Percentiles rank a stretch among this genome's conserved stretches.
Evolutionary conservation across 2,113 vertebrate species (phyloP).

Genomic region (Elephas maximus): DNA sequence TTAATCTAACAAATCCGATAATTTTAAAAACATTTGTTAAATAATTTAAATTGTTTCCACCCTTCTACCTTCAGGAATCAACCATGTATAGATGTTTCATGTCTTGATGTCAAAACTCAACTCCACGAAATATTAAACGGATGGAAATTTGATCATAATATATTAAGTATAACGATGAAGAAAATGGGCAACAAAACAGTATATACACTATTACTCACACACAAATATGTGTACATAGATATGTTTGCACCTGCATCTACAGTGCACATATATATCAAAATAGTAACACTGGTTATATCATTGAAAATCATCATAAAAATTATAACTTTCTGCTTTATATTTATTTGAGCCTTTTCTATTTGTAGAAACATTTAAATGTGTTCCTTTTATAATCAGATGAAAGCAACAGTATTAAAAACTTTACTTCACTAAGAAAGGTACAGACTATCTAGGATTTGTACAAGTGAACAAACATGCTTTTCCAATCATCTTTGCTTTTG

Average conservation of each 20-base stretch:
- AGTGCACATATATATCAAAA: not conserved
- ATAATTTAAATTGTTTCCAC: not conserved
- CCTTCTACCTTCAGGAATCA: not conserved
- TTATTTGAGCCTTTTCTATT: not conserved
- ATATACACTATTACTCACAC: not conserved
- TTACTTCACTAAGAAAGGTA: not conserved
- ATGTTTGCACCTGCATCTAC: not conserved
- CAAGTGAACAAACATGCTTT: not conserved
- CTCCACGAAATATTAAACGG: not conserved
- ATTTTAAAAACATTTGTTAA: not conserved
- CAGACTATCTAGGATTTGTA: not conserved
- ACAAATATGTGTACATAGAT: not conserved
- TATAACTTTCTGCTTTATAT: conserved; percentile 9
- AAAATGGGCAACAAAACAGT: not conserved
- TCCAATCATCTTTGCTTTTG: conserved; percentile 6
- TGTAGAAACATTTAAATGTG: not conserved
- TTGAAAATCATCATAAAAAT: not conserved
- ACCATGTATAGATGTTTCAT: not conserved
- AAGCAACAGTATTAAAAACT: not conserved
- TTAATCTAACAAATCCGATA: not conserved
- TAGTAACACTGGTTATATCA: not conserved
- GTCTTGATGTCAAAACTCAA: not conserved
- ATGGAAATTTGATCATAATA: not conserved
- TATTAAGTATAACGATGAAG: not conserved
- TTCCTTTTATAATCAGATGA: not conserved